phyloP scores from a whole-genome alignment of 2,797 vertebrate genomes.

The Rousettus madagascariensis region DNA sequence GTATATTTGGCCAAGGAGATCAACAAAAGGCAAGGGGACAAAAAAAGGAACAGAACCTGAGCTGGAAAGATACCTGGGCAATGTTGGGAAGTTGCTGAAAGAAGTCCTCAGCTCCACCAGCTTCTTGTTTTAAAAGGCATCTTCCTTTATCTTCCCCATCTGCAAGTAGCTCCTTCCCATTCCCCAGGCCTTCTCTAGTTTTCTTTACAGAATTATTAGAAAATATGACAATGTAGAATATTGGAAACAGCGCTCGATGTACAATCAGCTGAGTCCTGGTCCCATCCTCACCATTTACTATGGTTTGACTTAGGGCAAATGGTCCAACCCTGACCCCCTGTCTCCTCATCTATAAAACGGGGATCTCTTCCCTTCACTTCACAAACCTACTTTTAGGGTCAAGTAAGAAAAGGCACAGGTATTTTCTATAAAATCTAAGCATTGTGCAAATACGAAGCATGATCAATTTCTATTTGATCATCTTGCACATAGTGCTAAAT shows the following conservation, averaged over 20 bases:
- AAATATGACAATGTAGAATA: neutral
- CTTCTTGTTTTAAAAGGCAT: neutral
- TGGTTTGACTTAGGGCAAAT: neutral
- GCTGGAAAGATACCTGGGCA: neutral
- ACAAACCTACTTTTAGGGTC: neutral
- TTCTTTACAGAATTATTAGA: neutral
- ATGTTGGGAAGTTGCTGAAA: neutral
- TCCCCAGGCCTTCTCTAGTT: neutral
- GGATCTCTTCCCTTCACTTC: neutral
- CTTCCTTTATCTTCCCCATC: neutral
- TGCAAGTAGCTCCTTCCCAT: neutral
- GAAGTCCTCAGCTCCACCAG: neutral
- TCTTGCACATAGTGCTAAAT: neutral
- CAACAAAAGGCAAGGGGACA: accelerated
- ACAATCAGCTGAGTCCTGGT: neutral
- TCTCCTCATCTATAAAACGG: neutral
- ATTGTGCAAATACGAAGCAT: neutral
- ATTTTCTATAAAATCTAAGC: neutral
- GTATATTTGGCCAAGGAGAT: neutral
- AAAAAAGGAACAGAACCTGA: neutral
- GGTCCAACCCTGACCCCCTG: neutral
- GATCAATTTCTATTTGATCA: neutral
- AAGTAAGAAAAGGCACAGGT: neutral
- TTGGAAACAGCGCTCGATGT: neutral
- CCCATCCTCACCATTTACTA: neutral